Base-by-base conservation (phyloP, 2,888 invertebrate species). In the Pachydiplax longipennis region DNA sequence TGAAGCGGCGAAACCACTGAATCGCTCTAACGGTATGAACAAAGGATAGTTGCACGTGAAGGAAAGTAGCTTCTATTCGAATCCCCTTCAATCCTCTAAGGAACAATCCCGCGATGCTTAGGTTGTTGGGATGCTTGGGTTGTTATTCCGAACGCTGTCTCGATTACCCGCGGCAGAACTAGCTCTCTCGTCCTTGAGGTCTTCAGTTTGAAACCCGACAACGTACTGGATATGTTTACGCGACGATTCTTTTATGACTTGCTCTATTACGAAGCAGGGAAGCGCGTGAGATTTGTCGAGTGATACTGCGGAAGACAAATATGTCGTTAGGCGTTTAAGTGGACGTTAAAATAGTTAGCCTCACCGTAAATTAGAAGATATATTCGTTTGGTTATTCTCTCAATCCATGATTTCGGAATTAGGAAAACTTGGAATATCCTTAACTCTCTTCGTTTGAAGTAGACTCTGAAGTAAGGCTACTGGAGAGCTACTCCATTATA, bases 171-270 rank as follows among this genome's bases (percentile, higher is more conserved):
- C n/a, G 22, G 61, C 37, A 37, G 10, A 35, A 87, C 37, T 61
- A 10, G 87, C 53, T 61, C 37, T 18, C 10, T 73, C 61, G 87
- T 65, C 87, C 87, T 87, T 61, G 87, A 40, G 65, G n/a, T 87
- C 61, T 65, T 83, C 31, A 31, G 61, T 87, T 65, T 65, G 40
- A 37, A 87, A 87, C 65, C 87, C 61, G 87, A 87, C 61, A 35
- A 22, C 61, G n/a, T 87, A 37, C 35, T n/a, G 18, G 35, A 53
- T 73, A 10, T 73, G 73, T 73, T 73, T 31, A 31, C 73, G 73
- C 13, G 31, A 73, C 31, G 73, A 73, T 31, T 73, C 13, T 15
- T 73, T 25, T 31, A 8, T 73, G n/a, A n/a, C 73, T 73, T 31
- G n/a, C 31, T 31, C 25, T 25, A 13, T 31, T 73, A 73, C 25